A percentile compares a stretch with the other conserved stretches of the same genome.
Evolutionary conservation across 2,113 vertebrate species (phyloP).

Genomic region (Pseudonaja textilis): DNA sequence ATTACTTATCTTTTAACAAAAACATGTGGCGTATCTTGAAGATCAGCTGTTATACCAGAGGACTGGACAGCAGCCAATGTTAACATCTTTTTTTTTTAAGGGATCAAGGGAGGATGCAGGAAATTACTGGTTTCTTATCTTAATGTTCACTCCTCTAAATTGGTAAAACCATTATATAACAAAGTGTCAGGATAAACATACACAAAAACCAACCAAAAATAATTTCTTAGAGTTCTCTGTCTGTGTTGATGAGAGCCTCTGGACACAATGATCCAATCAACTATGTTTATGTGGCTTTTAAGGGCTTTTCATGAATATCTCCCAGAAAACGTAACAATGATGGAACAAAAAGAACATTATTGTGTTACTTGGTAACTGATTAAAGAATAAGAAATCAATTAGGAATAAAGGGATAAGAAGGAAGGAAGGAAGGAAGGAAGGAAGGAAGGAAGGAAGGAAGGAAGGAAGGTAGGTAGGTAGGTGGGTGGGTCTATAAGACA

Average conservation of each 20-base stretch:
- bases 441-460: too few species aligned
- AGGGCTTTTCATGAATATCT: background rate
- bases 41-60: background rate
- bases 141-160: background rate
- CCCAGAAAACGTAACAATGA: background rate
- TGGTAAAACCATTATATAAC: background rate
- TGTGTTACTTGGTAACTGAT: background rate
- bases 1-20: background rate
- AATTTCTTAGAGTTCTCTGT: background rate
- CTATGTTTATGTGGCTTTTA: background rate
- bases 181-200: background rate
- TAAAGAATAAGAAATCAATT: background rate
- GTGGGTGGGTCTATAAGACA: background rate
- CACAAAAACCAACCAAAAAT: background rate
- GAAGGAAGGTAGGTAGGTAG: too few species aligned
- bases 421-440: too few species aligned
- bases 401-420: background rate
- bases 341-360: background rate
- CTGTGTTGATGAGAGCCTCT: background rate
- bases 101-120: background rate
- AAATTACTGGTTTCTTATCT: background rate
- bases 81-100: background rate
- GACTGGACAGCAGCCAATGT: background rate
- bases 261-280: background rate
- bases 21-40: background rate